Evolutionary conservation across 2,113 vertebrate species (phyloP).

Genomic region (Burhinus bistriatus): DNA sequence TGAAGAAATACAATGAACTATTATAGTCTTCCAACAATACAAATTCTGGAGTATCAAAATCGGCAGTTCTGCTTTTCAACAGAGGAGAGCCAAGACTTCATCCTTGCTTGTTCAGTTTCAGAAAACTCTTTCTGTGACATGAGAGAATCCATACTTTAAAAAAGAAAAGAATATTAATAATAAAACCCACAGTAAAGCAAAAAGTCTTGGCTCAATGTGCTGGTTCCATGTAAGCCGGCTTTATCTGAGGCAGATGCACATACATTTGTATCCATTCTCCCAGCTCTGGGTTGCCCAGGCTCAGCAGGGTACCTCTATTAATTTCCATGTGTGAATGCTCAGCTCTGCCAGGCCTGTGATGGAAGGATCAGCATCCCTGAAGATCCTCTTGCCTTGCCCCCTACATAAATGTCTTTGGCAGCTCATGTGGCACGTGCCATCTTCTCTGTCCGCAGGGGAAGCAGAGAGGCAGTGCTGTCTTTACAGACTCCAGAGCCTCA

Average conservation of each 20-base stretch:
- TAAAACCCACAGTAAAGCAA: neutral
- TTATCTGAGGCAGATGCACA: neutral
- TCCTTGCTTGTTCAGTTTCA: neutral
- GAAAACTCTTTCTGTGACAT: neutral
- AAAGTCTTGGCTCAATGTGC: neutral
- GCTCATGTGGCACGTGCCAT: fast-evolving
- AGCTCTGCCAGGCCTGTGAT: neutral
- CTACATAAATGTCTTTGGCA: neutral
- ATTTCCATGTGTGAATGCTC: fast-evolving
- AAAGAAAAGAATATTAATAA: neutral
- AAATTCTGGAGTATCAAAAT: neutral
- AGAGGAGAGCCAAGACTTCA: neutral
- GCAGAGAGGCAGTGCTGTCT: neutral
- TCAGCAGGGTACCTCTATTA: neutral
- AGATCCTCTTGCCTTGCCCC: neutral
- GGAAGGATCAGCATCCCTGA: neutral
- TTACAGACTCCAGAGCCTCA: neutral
- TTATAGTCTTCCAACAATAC: neutral
- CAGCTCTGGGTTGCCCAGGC: neutral
- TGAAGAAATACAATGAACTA: neutral
- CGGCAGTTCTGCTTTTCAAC: neutral
- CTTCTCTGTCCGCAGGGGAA: neutral
- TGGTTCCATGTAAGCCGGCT: neutral
- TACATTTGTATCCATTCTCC: neutral
- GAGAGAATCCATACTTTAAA: neutral